Conservation (phyloP, 2,113 vertebrate genomes). For the Zapornia atra region DNA sequence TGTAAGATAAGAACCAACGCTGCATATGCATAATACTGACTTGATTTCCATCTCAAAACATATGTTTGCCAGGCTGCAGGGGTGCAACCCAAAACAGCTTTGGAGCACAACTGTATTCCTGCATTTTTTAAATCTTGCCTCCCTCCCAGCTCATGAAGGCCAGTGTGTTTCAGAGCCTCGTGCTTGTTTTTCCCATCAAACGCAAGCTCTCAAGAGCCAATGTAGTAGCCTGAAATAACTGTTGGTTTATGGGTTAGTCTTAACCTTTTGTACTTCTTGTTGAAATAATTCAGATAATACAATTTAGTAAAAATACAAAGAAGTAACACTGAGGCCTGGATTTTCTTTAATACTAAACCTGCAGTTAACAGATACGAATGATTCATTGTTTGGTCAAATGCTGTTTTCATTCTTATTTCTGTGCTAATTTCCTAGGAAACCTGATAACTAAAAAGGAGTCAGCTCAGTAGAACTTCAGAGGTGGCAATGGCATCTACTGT, state of each 20-base stretch:
- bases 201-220: neutral
- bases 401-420: neutral
- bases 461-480: neutral
- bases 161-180: neutral
- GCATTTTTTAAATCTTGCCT: neutral
- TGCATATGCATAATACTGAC: neutral
- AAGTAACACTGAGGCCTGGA: neutral
- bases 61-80: neutral
- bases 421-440: neutral
- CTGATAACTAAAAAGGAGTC: neutral
- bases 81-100: neutral
- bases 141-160: neutral
- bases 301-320: neutral
- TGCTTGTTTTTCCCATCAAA: neutral
- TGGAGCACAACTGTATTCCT: neutral
- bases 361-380: neutral
- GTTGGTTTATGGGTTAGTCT: neutral
- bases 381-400: neutral
- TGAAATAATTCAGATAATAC: neutral
- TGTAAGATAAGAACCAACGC: neutral
- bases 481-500: conserved; percentile 84
- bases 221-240: neutral
- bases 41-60: neutral
- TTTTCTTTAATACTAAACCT: neutral
- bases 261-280: neutral